Base-by-base conservation (phyloP, 2,888 invertebrate species). In the Cheilosia urbana region DNA sequence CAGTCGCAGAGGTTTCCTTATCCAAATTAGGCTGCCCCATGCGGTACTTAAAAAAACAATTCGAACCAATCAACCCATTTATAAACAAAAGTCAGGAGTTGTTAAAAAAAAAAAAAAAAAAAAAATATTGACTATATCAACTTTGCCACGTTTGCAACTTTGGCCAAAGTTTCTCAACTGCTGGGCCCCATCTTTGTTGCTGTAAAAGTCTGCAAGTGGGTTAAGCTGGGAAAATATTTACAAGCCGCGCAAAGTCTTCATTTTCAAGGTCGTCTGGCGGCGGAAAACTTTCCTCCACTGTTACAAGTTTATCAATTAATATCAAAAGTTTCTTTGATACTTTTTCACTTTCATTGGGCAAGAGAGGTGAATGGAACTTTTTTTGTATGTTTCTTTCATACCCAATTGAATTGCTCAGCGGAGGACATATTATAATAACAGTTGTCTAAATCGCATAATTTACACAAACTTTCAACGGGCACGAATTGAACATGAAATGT, bases 221-320 rank as follows among this genome's bases (percentile, higher is more conserved):
- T 57, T 58, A 58, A 66, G 53, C 15, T 53, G 17, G 60, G 49
- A 13, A 19, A 78, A 49, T 65, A 27, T 75, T 69, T 51, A 37
- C 49, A 17, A 62, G 57, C 30, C 45, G 42, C 24, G 45, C 57
- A 30, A 69, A 34, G 34, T 75, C 57, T 30, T 55, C 27, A 49
- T 57, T 71, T 71, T 84, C 65, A 84, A 80, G 84, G 84, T 75
- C 84, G 71, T 45, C 57, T 75, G 66, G 30, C 57, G 83, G 62
- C 83, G 78, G 75, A 30, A 71, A 79, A 84, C 51, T 84, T 80
- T 80, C n/a, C 75, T 71, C 27, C 65, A 40, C 62, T 15, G 47
- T 69, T 60, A 55, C 75, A 84, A 84, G 84, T 84, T 84, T 80
- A 80, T 84, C 80, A 80, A 84, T 80, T 84, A 84, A 80, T 65